A percentile compares a stretch with the other conserved stretches of the same genome.
Conservation (phyloP, 2,113 vertebrate species). For the Callipepla squamata region DNA sequence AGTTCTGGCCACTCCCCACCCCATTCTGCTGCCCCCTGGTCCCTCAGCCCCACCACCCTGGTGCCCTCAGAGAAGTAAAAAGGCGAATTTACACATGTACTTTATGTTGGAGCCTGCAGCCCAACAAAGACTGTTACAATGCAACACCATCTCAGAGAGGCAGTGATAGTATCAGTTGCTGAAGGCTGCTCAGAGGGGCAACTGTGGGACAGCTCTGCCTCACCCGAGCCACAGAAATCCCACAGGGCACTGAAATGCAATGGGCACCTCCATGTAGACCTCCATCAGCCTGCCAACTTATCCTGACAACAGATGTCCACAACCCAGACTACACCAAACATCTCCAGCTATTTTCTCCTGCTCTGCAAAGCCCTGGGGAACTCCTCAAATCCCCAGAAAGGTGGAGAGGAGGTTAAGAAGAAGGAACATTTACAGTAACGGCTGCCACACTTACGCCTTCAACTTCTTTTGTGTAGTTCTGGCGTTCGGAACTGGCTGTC, state of each 20-base stretch:
- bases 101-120: not conserved
- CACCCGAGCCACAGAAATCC: not conserved
- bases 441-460: slow-evolving; percentile 77
- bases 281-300: not conserved
- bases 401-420: not conserved
- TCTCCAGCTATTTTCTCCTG: not conserved
- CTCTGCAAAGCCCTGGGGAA: not conserved
- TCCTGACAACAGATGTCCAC: not conserved
- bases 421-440: not conserved
- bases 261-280: not conserved
- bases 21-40: not conserved
- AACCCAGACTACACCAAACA: not conserved
- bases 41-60: not conserved
- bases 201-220: not conserved
- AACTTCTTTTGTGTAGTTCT: slow-evolving; percentile 83
- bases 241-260: not conserved
- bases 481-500: slow-evolving; percentile 79
- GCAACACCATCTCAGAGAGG: not conserved
- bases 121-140: not conserved
- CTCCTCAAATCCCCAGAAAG: not conserved
- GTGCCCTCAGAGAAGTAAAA: not conserved
- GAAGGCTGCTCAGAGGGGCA: not conserved
- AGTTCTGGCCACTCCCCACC: not conserved
- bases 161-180: not conserved
- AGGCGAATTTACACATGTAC: not conserved